Evolutionary conservation across 2,113 vertebrate species (phyloP), one percentile per base, ranked within the genome.

Genomic region (Mugil cephalus): DNA sequence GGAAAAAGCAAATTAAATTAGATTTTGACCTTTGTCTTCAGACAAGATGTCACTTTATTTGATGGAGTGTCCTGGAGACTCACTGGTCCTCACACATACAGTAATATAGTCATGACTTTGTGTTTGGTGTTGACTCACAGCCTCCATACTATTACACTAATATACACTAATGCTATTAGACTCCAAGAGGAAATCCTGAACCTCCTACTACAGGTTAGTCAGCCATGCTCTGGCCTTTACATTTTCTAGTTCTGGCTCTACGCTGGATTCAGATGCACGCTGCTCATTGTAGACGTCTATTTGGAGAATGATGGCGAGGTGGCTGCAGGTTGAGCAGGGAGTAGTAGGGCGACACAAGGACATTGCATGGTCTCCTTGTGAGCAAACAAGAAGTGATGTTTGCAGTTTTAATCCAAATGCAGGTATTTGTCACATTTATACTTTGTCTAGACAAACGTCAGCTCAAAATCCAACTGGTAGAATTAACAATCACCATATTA

Each of bases 1-100:
- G 56, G 52, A 67, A 55, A 76, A 63, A 43, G 61, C 13, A 50
- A 81, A 87, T 82, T 15, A 58, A 51, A 89, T 85, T 69, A 79
- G 17, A 66, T 79, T 75, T 58, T 21, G 71, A 82, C 77, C 67
- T 58, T 14, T 12, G 59, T 74, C 54, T 52, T 63, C n/a, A 42
- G 51, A 82, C 74, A 66, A 34, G 47, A 76, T 76, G 70, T 74
- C 72, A 64, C 66, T 75, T 56, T 59, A 36, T 75, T 74, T 76
- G 60, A 83, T 83, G 45, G 71, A 77, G 70, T 47, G 36, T 72
- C 42, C 66, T 38, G 55, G 50, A 46, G 39, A 59, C 80, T 69
- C 56, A 42, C 54, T 15, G 53, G 64, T 39, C 58, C 12, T 62
- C 24, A 7, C 39, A 30, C 7, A 38, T 17, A 24, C 61, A 54